Evolutionary conservation across 2,797 vertebrate genomes (phyloP), one percentile per base, ranked within the genome.

Genomic region (Sphaeramia orbicularis): DNA sequence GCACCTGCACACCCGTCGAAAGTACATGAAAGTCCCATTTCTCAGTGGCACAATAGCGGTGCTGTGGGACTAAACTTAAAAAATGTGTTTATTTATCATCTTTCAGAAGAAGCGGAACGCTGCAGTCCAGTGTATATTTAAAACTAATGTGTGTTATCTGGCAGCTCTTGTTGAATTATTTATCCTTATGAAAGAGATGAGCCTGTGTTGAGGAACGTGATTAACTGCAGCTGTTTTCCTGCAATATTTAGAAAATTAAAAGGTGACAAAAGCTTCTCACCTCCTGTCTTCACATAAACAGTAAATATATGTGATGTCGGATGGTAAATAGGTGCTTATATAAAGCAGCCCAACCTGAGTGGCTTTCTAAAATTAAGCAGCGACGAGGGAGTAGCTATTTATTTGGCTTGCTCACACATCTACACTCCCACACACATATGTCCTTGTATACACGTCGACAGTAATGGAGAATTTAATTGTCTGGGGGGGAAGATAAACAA

Each of bases 381-480:
- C 78, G 74, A 61, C 68, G 8, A 57, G 78, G 70, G 79, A 86
- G 77, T 48, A 54, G 61, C 76, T 81, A 82, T 87, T 85, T 78
- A 24, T 61, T 64, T 51, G 80, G 72, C 35, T 4, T 62, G 14
- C 38, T 72, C 59, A 49, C 59, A 76, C 74, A 75, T 71, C 43
- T 37, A 69, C 71, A 82, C 77, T 45, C 83, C 78, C 87, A 86
- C 82, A 1, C 76, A 65, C 79, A 66, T 70, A 78, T 78, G 84
- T 89, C 75, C 78, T 77, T 83, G 74, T 86, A 88, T 78, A 67
- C 66, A 65, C 4, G 1, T 52, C 58, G 56, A 56, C 71, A 61
- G 72, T 83, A 91, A 90, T 91, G 74, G 70, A 84, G 81, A 76
- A 86, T 80, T 78, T 85, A 85, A 90, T 87, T 89, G 76, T 86